Evolutionary conservation across 2,113 vertebrate genomes (phyloP), one percentile per base, ranked within the genome.

Genomic region (Glaucomys volans): DNA sequence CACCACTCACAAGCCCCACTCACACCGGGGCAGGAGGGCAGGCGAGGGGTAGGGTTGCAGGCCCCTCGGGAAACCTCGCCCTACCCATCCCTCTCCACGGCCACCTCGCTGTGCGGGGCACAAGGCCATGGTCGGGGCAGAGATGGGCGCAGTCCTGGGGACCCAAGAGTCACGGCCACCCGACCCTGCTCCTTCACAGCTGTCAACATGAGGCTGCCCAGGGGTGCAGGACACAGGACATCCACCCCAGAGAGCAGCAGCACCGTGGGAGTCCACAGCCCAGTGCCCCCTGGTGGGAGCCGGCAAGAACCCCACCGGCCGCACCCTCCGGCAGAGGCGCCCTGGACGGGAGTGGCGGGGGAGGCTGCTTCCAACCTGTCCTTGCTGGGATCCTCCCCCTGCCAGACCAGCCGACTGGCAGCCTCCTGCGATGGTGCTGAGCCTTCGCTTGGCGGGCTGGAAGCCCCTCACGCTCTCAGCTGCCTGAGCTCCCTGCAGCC

Each of bases 161-260:
- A 75, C 6, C 8, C 35, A 13, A 24, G 8, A 7, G 24, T 22
- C 22, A 57, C 35, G 11, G 40, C 35, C 52, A 83, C 10, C 42
- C 14, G 24, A 47, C 57, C 8, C 54, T 8, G 16, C 42, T 7
- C 10, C 62, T 37, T 59, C 54, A 64, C 16, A 42, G n/a, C 42
- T 17, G 30, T 18, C 42, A 1, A 28, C 14, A 0, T 6, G 16
- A 37, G 5, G 13, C 17, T 8, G 32, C 16, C 54, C 12, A 12
- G 37, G n/a, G 32, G 32, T 5, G 18, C 42, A 30, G 4, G 52
- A 71, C 9, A 2, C 1, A 40, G 35, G 22, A 5, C 22, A 13
- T 35, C 32, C 1, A 50, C 26, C 35, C 32, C 18, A 52, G 75
- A 52, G 16, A 12, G 35, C 24, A 12, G 35, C 4, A 10, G 5